Evolutionary conservation across 2,797 vertebrate species (phyloP).

Genomic region (Smutsia gigantea): DNA sequence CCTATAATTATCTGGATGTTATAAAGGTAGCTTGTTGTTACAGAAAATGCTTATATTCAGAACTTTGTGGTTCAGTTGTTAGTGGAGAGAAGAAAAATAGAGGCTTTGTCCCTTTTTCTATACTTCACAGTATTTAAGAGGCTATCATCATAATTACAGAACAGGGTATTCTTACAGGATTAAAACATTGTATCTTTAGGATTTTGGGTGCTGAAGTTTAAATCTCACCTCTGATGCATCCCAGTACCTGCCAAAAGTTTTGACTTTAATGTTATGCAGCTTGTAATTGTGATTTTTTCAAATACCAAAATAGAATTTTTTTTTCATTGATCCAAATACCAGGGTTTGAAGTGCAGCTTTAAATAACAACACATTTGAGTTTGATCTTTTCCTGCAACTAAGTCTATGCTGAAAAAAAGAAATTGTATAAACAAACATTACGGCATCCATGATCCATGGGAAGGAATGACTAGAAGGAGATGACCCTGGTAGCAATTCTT

Average conservation of each 20-base stretch:
- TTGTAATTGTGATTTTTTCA: conserved; percentile 33
- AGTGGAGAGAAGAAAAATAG: conserved; percentile 73
- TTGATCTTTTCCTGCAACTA: not conserved
- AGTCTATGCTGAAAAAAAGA: not conserved
- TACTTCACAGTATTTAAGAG: conserved; percentile 78
- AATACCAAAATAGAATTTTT: not conserved
- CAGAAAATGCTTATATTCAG: conserved; percentile 90
- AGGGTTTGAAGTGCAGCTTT: conserved; percentile 45
- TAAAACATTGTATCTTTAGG: conserved; percentile 39
- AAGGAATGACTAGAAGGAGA: not conserved
- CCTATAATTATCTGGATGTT: conserved; percentile 94
- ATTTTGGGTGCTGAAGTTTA: conserved; percentile 9
- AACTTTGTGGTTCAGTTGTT: conserved; percentile 83
- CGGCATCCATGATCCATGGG: not conserved
- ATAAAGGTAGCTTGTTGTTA: conserved; percentile 94
- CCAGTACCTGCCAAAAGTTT: not conserved
- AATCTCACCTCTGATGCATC: not conserved
- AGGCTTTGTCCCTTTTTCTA: conserved; percentile 78
- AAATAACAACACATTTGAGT: conserved; percentile 38
- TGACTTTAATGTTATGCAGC: not conserved
- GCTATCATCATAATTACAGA: conserved; percentile 79
- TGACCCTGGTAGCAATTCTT: not conserved
- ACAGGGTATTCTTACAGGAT: conserved; percentile 85
- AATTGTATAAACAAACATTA: not conserved
- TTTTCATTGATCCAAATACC: conserved; percentile 20